Base-by-base conservation (phyloP, 1,140 invertebrate species). In the Drosophila yakuba region DNA sequence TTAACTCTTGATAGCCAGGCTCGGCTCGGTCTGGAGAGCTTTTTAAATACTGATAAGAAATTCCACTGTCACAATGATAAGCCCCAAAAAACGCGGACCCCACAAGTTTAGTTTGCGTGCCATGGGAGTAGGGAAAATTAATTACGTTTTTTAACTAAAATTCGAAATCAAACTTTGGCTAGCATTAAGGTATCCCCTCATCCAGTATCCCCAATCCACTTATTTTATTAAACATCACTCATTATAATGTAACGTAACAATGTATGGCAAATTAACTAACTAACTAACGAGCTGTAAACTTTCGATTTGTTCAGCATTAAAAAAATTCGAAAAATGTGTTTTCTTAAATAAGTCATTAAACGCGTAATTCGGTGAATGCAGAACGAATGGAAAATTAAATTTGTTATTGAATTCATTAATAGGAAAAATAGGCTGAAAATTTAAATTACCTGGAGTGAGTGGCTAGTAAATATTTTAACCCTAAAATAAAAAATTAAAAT, bases 31-130 rank as follows among this genome's bases (percentile, higher is more conserved):
- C 58, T 75, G 45, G 54, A 76, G 45, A 43, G 36, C 15, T 3
- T 17, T 55, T 75, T 76, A 76, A 67, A 61, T 75, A 55, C 43
- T 76, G 73, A 76, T 76, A 76, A 76, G 20, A 10, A 67, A 64
- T 76, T 39, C 54, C 54, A 32, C 41, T 58, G 23, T 58, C 72
- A 58, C 20, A 47, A 47, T 58, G 72, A 76, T 76, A 76, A 68
- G 73, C 35, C 25, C 35, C 38, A 4, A 15, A 44, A 38, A 52
- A 36, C 64, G 56, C 15, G 52, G 51, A 28, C 51, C 51, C 25
- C 23, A 62, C 39, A 20, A 38, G 64, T 43, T 44, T n/a, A 66
- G 67, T 57, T 69, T 48, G 52, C n/a, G 35, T 14, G 35, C 4
- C 68, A 71, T 28, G 15, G 45, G 36, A 44, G 61, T 64, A 50